A percentile compares a stretch with the other conserved stretches of the same genome.
phyloP scores from a whole-genome alignment of 2,888 invertebrate genomes.

The Ormyrus nitidulus region DNA sequence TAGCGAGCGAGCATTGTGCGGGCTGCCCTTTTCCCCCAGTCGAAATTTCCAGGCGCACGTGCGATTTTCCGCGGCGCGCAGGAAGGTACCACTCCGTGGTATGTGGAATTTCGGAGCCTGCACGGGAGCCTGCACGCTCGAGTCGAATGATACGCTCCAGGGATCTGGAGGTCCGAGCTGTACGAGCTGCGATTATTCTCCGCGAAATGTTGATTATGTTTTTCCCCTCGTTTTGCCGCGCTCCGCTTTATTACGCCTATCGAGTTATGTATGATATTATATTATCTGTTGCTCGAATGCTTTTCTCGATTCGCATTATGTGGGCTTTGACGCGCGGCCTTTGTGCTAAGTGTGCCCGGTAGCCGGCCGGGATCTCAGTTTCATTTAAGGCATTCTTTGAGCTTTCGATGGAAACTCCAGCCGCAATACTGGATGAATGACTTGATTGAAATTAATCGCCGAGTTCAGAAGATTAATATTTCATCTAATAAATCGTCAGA shows the following conservation, averaged over 20 bases:
- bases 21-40: background rate
- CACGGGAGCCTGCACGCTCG: background rate
- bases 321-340: background rate
- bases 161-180: background rate
- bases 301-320: slow-evolving; percentile 16
- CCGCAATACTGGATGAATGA: too few relatives aligned
- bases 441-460: too few relatives aligned
- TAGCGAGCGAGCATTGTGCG: slow-evolving; percentile 64
- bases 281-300: background rate
- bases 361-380: background rate
- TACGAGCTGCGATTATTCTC: slow-evolving; percentile 24
- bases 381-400: background rate
- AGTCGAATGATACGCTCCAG: too few relatives aligned
- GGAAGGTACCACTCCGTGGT: background rate
- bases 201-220: slow-evolving; percentile 39
- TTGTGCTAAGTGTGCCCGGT: background rate
- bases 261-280: background rate
- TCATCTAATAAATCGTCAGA: too few relatives aligned
- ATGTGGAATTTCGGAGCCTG: slow-evolving; percentile 30
- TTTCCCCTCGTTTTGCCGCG: background rate
- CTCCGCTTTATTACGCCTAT: background rate
- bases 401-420: too few relatives aligned
- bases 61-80: background rate
- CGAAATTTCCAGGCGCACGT: slow-evolving; percentile 53
- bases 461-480: too few relatives aligned